phyloP scores from a whole-genome alignment of 2,797 vertebrate species.

The Remorina albescens region DNA sequence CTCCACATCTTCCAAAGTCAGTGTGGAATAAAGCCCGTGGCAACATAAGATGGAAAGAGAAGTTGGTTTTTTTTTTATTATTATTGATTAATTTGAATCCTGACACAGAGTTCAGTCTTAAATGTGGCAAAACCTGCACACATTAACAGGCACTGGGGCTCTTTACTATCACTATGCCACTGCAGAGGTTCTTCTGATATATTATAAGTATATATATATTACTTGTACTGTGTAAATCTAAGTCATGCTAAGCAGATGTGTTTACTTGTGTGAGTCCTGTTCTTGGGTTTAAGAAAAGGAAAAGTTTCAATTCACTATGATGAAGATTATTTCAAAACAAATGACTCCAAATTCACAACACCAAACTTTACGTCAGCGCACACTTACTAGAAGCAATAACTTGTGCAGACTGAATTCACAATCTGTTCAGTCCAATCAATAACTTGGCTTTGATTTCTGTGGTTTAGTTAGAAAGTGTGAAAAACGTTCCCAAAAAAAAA shows the following conservation, averaged over 20 bases:
- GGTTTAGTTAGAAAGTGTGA: constrained; percentile 1
- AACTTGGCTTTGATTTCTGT: constrained; percentile 16
- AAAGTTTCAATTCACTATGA: background rate
- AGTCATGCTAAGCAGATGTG: background rate
- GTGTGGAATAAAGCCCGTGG: no score
- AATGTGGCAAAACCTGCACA: background rate
- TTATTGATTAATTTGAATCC: no score
- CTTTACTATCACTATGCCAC: background rate
- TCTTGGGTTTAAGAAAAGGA: background rate
- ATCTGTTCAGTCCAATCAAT: constrained; percentile 13
- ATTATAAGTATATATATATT: no score
- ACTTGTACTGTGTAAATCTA: no score
- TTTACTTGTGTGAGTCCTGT: background rate
- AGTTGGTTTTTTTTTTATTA: no score
- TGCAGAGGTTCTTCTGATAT: background rate
- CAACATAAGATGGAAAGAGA: background rate
- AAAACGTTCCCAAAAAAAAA: background rate
- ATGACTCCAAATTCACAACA: constrained; percentile 46
- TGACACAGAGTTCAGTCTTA: constrained; percentile 7
- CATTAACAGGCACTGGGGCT: background rate
- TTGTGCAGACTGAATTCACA: background rate
- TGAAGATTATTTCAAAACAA: constrained; percentile 7
- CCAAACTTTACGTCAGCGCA: background rate
- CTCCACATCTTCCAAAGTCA: background rate
- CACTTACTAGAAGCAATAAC: background rate